A percentile compares a stretch with the other conserved stretches of the same genome.
Evolutionary conservation across 2,888 invertebrate genomes (phyloP).

Genomic region (Myopa testacea): DNA sequence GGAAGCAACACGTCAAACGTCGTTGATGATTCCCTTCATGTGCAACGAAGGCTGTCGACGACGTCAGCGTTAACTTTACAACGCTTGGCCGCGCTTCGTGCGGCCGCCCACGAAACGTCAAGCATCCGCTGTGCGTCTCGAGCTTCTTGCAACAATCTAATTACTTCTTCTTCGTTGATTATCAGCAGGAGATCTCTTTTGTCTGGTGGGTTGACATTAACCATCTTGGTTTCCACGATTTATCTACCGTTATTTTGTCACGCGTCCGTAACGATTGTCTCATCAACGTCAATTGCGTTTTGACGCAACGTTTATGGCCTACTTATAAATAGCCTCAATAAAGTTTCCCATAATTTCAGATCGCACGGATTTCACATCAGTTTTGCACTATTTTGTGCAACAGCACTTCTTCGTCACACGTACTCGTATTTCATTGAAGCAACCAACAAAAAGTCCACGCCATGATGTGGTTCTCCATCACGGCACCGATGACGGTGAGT

Average conservation of each 20-base stretch:
- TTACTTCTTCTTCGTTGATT: background rate
- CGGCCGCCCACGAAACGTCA: background rate
- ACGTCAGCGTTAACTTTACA: background rate
- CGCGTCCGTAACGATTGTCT: background rate
- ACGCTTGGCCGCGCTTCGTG: slow-evolving; percentile 2
- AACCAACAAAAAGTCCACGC: background rate
- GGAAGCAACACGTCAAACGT: slow-evolving; percentile 30
- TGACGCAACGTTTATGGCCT: background rate
- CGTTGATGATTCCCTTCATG: background rate
- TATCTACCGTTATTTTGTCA: background rate
- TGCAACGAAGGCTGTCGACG: slow-evolving; percentile 14
- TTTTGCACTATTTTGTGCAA: background rate
- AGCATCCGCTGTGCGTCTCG: background rate
- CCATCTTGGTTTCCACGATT: background rate
- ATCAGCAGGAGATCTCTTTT: background rate
- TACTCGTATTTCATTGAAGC: background rate
- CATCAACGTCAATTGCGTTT: background rate
- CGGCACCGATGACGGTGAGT: slow-evolving; percentile 58
- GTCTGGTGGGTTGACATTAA: slow-evolving; percentile 6
- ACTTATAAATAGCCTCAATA: slow-evolving; percentile 4
- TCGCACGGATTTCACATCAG: background rate
- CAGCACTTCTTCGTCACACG: background rate
- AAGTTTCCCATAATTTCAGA: background rate
- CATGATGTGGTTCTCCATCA: slow-evolving; percentile 46
- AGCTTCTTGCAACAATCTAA: background rate